Evolutionary conservation across 2,797 vertebrate species (phyloP).

Genomic region (Ciconia nigra): DNA sequence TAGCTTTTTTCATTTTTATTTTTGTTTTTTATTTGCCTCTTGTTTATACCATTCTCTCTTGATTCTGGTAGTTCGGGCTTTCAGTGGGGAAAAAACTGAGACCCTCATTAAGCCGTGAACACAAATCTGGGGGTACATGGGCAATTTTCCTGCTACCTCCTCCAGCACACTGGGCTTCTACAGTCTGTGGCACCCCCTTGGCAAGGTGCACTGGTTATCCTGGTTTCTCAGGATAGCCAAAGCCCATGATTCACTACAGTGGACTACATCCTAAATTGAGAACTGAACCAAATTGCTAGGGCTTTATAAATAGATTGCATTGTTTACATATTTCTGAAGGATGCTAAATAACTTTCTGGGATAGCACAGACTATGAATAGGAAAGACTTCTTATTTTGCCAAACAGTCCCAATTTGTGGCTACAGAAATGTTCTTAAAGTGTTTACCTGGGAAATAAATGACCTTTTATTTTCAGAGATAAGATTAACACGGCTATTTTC

Average conservation of each 20-base stretch:
- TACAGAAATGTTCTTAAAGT: background rate
- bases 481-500: background rate
- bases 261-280: background rate
- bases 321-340: background rate
- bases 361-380: background rate
- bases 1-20: background rate
- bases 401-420: background rate
- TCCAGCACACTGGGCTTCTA: background rate
- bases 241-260: background rate
- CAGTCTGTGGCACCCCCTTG: background rate
- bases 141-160: background rate
- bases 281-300: background rate
- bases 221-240: background rate
- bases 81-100: background rate
- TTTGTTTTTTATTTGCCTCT: background rate
- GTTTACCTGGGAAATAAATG: background rate
- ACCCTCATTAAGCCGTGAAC: background rate
- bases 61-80: background rate
- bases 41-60: background rate
- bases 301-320: background rate
- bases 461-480: background rate
- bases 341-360: background rate
- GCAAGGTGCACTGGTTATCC: background rate
- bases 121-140: background rate
- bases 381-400: background rate